phyloP scores from a whole-genome alignment of 2,888 invertebrate species.

The Diaphora mendica region DNA sequence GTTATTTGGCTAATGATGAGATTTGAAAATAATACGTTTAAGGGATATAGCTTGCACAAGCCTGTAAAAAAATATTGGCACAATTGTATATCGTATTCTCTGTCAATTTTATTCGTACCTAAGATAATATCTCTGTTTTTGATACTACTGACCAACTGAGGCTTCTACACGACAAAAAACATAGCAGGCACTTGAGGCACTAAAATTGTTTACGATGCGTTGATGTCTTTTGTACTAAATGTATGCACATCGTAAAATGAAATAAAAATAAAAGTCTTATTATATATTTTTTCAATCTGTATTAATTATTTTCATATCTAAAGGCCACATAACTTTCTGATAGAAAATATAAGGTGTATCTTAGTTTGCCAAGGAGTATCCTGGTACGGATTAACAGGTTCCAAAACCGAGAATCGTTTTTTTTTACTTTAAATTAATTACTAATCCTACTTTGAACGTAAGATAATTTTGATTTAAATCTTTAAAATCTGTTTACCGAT shows the following conservation, averaged over 20 bases:
- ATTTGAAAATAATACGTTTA: neutral
- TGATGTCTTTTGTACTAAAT: slow-evolving; percentile 76
- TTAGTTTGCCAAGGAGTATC: neutral
- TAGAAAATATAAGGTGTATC: neutral
- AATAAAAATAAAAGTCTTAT: neutral
- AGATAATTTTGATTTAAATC: neutral
- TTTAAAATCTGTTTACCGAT: neutral
- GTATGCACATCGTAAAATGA: neutral
- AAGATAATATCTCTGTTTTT: neutral
- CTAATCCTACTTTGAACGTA: neutral
- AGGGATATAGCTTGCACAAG: neutral
- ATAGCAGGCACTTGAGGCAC: neutral
- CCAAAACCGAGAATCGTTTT: neutral
- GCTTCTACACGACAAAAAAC: neutral
- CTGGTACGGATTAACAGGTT: neutral
- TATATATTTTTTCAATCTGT: neutral
- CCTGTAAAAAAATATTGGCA: neutral
- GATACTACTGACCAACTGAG: neutral
- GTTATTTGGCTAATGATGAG: neutral
- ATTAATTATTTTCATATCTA: neutral
- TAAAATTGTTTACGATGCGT: slow-evolving; percentile 51
- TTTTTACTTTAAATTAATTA: neutral
- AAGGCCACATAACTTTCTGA: neutral
- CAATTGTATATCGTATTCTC: neutral
- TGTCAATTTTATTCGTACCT: neutral